Conservation (phyloP, 1,140 invertebrate genomes). For the Lucilia cuprina region DNA sequence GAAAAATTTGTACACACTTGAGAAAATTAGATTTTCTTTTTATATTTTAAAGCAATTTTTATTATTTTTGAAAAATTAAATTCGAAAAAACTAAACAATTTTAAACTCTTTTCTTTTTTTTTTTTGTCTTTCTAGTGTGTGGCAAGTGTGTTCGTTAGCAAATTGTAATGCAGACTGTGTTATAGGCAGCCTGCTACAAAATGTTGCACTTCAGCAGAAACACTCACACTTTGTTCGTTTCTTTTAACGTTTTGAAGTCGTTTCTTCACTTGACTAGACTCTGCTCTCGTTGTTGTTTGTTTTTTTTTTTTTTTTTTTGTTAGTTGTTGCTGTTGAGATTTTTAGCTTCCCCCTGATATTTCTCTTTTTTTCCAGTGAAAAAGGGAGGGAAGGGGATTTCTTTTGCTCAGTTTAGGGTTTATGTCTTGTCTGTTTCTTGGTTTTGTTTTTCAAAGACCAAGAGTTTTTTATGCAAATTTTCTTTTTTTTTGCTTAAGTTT, state of each 20-base stretch:
- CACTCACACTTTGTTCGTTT: not conserved
- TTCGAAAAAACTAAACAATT: slow-evolving; percentile 9
- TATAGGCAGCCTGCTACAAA: not conserved
- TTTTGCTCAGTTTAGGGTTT: not conserved
- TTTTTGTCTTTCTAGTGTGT: not conserved
- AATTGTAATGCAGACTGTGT: slow-evolving; percentile 21
- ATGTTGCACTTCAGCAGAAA: slow-evolving; percentile 1
- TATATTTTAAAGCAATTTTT: not conserved
- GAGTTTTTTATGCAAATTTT: not conserved
- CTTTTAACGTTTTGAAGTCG: too few relatives aligned
- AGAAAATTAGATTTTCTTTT: slow-evolving; percentile 27
- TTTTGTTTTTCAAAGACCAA: not conserved
- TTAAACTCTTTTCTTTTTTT: not conserved
- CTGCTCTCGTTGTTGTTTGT: not conserved
- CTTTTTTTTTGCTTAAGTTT: not conserved
- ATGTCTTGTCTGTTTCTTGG: not conserved
- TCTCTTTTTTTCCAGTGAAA: not conserved
- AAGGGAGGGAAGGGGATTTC: not conserved
- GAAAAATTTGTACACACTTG: slow-evolving; percentile 21
- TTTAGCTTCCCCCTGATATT: not conserved
- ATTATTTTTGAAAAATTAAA: not conserved
- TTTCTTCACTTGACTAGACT: not conserved
- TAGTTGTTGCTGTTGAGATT: not conserved
- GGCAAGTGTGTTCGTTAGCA: not conserved
- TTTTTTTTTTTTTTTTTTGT: too few relatives aligned